Evolutionary conservation across 1,140 invertebrate genomes (phyloP), one percentile per base, ranked within the genome.

Genomic region (Drosophila sp.): DNA sequence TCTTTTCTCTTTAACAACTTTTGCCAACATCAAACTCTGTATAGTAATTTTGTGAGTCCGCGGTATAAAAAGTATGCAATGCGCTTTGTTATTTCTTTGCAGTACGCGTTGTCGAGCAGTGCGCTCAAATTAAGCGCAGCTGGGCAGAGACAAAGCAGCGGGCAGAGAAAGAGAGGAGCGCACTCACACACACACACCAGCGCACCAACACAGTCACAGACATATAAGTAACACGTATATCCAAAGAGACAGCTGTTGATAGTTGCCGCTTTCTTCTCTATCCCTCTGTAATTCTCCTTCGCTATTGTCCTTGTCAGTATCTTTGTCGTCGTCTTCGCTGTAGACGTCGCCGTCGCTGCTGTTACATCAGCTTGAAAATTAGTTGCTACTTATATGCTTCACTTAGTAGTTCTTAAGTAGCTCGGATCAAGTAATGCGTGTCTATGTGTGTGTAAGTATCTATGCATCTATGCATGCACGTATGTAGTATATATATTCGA

Each of bases 341-440:
- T 73, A 64, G 80, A 77, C 65, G 38, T 54, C 54, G 61, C 57
- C 32, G 50, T 45, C 46, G 41, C 36, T 82, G 72, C 78, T 76
- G 78, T 75, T 86, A 76, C 82, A 81, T 86, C 82, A 86, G 82
- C 82, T 87, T 76, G 82, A 87, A 87, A 87, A 87, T 87, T 87
- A 87, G 82, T 89, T 87, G 78, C 78, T 87, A 87, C 82, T 87
- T 87, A 81, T 87, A 79, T 87, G 82, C 82, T 87, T 87, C 82
- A 87, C 82, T 87, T 87, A 87, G 83, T 87, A 87, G 81, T 87
- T 87, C 82, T 87, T 87, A 87, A 87, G 82, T 79, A 87, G 82
- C 82, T 79, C 62, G 82, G 82, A 87, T 87, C 82, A 87, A 80
- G 78, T 78, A 70, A 63, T 66, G 64, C 72, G 32, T 73, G 34